Evolutionary conservation across 2,113 vertebrate species (phyloP).

Genomic region (Barnardius zonarius): DNA sequence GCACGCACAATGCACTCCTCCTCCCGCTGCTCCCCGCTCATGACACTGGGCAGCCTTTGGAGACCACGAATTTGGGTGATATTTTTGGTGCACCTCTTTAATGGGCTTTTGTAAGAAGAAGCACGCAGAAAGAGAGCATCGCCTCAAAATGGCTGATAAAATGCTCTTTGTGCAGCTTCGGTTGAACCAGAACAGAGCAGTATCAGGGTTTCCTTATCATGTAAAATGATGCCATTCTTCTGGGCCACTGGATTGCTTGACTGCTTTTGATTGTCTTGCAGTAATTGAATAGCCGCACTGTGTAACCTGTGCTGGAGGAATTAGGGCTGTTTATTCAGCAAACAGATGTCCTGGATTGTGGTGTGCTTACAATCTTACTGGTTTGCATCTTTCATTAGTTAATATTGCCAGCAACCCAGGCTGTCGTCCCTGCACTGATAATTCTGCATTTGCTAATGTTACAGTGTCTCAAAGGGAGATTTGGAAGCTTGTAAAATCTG

Average conservation of each 20-base stretch:
- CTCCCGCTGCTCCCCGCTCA: not conserved
- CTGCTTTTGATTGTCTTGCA: slow-evolving; percentile 33
- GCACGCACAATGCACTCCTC: accelerated
- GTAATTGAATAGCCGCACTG: slow-evolving; percentile 48
- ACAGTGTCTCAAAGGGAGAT: not conserved
- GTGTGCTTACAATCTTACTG: not conserved
- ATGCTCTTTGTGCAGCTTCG: not conserved
- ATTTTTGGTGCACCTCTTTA: not conserved
- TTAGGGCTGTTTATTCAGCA: slow-evolving; percentile 54
- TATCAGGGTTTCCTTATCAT: slow-evolving; percentile 39
- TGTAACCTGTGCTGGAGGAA: slow-evolving; percentile 46
- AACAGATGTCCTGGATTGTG: slow-evolving; percentile 49
- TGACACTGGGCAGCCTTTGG: not conserved
- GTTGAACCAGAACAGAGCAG: not conserved
- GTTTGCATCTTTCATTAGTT: slow-evolving; percentile 30
- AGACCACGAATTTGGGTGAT: not conserved
- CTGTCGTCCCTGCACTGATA: not conserved
- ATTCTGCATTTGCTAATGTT: not conserved
- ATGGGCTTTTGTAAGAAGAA: not conserved
- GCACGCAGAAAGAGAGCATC: not conserved
- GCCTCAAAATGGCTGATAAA: slow-evolving; percentile 12
- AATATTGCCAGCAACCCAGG: not conserved
- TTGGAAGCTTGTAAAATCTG: not conserved
- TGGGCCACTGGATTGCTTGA: not conserved
- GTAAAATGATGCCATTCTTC: slow-evolving; percentile 1